These are phyloP conservation scores for Rallus crepitans DNA, from an alignment of 2,797 vertebrate species.

Conservation along the genomic window DNA sequence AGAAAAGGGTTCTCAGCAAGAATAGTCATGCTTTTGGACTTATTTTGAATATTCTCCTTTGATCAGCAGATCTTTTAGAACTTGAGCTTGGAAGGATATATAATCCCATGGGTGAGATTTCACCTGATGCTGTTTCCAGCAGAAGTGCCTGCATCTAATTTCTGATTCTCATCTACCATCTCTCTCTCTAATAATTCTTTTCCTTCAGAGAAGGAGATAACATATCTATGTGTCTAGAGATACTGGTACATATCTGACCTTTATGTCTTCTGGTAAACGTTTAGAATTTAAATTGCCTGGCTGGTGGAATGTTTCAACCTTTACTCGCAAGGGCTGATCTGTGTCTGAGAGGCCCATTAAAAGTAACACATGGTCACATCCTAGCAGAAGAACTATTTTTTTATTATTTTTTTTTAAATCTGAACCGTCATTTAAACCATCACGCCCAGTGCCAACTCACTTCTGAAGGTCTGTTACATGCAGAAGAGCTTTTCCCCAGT, in stretches of 20 bases:
- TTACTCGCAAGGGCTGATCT: neutral
- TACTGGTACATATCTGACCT: conserved; percentile 40
- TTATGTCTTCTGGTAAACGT: conserved; percentile 2
- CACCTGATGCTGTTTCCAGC: neutral
- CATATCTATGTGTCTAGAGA: neutral
- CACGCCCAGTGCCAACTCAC: neutral
- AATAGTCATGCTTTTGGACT: neutral
- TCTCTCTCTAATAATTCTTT: conserved; percentile 11
- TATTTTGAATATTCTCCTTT: neutral
- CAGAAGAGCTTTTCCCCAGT: too few species aligned
- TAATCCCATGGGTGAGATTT: neutral
- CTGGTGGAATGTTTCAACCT: neutral
- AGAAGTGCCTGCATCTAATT: conserved; percentile 12
- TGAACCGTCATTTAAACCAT: neutral
- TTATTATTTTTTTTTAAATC: neutral
- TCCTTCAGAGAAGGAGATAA: conserved; percentile 19
- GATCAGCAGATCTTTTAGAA: neutral
- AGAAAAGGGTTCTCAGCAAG: neutral
- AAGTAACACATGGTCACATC: neutral
- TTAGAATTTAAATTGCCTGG: conserved; percentile 43
- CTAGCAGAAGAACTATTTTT: neutral
- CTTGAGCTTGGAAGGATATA: neutral
- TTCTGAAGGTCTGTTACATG: neutral
- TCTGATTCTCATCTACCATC: neutral
- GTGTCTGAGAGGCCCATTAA: neutral